phyloP scores from a whole-genome alignment of 1,140 invertebrate genomes.

The Drosophila tropicalis region DNA sequence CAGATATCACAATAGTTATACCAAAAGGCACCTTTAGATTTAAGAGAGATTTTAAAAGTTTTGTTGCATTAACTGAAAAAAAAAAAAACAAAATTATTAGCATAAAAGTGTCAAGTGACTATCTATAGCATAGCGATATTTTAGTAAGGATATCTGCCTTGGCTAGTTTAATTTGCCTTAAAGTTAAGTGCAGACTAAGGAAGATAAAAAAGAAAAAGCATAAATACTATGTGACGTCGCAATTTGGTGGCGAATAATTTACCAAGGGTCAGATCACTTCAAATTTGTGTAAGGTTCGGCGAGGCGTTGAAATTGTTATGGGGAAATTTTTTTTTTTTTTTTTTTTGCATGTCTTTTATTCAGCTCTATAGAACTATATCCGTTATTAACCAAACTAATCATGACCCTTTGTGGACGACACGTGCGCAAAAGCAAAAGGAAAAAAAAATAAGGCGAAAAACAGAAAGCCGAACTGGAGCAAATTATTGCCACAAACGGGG shows the following conservation, averaged over 20 bases:
- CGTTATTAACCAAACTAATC: constrained; percentile 71
- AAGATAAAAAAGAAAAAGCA: constrained; percentile 35
- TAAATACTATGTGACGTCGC: constrained; percentile 52
- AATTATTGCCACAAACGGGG: constrained; percentile 50
- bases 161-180: neutral
- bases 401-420: constrained; percentile 75
- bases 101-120: too few species aligned
- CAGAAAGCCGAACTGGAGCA: constrained; percentile 34
- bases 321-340: constrained; percentile 19
- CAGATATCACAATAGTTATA: too few species aligned
- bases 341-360: constrained; percentile 14
- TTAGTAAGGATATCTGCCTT: too few species aligned
- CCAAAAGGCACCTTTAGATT: too few species aligned
- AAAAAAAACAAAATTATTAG: too few species aligned
- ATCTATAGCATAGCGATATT: too few species aligned
- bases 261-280: constrained; percentile 3
- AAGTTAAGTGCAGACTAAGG: neutral
- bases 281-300: constrained; percentile 6
- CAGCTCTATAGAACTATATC: constrained; percentile 29
- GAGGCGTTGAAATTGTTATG: constrained; percentile 17
- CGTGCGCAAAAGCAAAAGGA: constrained; percentile 34
- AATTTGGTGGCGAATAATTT: constrained; percentile 46
- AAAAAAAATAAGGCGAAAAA: constrained; percentile 35
- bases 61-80: too few species aligned
- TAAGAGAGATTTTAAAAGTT: too few species aligned